Evolutionary conservation across 2,888 invertebrate species (phyloP), one percentile per base, ranked within the genome.

Genomic region (Hirtodrosophila alboralis): DNA sequence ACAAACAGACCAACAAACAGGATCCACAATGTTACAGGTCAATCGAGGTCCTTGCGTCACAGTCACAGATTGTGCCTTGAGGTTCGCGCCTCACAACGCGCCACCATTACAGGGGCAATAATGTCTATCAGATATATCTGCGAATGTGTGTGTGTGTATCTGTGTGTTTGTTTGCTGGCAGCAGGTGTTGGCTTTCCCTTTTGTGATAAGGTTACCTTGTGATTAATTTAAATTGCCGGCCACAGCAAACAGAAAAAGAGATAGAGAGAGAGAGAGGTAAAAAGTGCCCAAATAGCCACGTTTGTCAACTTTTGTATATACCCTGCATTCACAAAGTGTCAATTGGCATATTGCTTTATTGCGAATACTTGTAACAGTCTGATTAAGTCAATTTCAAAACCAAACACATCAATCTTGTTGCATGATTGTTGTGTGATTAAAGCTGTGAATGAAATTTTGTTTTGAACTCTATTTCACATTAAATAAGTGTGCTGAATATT

Each of bases 141-240:
- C 28, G 14, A 21, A 12, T 14, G 14, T 44, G 10, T 16, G 36
- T 52, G 12, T 49, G 9, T 43, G 28, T 45, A 12, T 66, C 28
- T 37, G 8, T 27, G 26, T 38, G 13, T 14, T 12, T n/a, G 16
- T 18, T 14, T 47, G 12, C 34, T 21, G 33, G 38, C 45, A 41
- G 59, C 84, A 80, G 76, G 65, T 76, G 77, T 74, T 73, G 56
- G 43, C 34, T 84, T 76, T 67, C 66, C 65, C 70, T 62, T 52
- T 56, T 60, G 53, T 63, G 73, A 84, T 80, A 63, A 65, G 62
- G 68, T 80, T 81, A 62, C 81, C 66, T 76, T 81, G 77, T 84
- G 61, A 81, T 81, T 86, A 84, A 84, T 77, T 76, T 74, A 70
- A 86, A 81, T 84, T 80, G 74, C 56, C 44, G 62, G 43, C 81